These are phyloP conservation scores for Aphis craccivora DNA, from an alignment of 1,140 invertebrate species.

Conservation along the genomic window DNA sequence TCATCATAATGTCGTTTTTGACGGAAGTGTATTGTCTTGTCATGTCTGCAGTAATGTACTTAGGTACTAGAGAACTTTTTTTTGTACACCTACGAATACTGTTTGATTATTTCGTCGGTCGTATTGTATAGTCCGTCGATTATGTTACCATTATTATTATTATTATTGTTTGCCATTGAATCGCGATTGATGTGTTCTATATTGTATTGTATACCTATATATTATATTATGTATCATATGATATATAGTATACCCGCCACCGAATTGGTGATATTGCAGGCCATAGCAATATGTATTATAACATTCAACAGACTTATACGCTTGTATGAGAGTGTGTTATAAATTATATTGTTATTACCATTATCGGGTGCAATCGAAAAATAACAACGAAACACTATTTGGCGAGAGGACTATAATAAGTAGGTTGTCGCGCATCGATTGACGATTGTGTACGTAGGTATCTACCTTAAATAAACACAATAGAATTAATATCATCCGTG, in stretches of 20 bases:
- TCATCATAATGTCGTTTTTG: neutral
- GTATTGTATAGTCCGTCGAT: no score
- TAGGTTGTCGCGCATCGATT: neutral
- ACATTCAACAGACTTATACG: neutral
- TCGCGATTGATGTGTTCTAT: neutral
- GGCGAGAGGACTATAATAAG: neutral
- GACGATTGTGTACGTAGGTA: neutral
- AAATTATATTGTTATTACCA: neutral
- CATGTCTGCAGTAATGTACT: no score
- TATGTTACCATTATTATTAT: neutral
- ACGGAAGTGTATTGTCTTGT: neutral
- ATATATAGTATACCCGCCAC: neutral
- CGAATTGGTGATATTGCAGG: neutral
- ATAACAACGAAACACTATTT: slow-evolving; percentile 15
- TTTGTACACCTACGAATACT: neutral
- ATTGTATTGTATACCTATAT: neutral
- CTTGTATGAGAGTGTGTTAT: neutral
- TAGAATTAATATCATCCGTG: neutral
- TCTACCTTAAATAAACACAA: neutral
- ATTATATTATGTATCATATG: no score
- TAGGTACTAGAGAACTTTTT: no score
- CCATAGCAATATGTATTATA: neutral
- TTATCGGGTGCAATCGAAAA: neutral
- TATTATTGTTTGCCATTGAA: neutral
- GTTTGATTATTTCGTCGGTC: neutral